Evolutionary conservation across 2,888 invertebrate species (phyloP).

Genomic region (Acleris laterana): DNA sequence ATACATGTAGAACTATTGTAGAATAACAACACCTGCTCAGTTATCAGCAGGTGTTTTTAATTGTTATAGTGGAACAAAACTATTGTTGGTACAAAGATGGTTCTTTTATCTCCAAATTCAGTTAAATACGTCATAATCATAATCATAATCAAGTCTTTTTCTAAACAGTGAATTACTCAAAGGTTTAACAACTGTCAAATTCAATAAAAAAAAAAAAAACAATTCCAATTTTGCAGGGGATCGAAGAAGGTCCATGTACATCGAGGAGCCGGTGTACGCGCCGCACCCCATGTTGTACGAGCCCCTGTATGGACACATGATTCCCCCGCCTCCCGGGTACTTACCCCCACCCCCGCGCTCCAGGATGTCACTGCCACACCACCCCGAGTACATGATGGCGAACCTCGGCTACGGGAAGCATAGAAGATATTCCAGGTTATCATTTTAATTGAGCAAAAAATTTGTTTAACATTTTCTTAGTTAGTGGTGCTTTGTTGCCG

Average conservation of each 20-base stretch:
- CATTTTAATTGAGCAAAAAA: background rate
- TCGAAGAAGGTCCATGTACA: slow-evolving; percentile 71
- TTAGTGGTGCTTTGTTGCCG: background rate
- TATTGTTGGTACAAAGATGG: too few relatives aligned
- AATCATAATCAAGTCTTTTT: too few relatives aligned
- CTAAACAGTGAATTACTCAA: too few relatives aligned
- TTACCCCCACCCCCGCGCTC: slow-evolving; percentile 63
- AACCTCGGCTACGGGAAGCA: slow-evolving; percentile 60
- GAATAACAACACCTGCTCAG: slow-evolving; percentile 18
- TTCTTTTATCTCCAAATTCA: too few relatives aligned
- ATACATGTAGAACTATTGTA: background rate
- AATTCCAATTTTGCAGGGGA: too few relatives aligned
- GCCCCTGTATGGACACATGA: slow-evolving; percentile 65
- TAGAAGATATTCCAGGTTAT: slow-evolving; percentile 72
- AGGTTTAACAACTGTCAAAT: too few relatives aligned
- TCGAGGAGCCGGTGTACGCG: slow-evolving; percentile 71
- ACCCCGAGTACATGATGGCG: slow-evolving; percentile 69
- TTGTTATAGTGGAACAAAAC: background rate
- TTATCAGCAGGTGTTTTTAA: slow-evolving; percentile 26
- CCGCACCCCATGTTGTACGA: slow-evolving; percentile 73
- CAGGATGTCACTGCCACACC: slow-evolving; percentile 69
- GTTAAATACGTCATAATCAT: too few relatives aligned
- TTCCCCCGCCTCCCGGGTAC: slow-evolving; percentile 64
- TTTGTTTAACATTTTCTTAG: background rate
- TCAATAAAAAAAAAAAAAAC: too few relatives aligned